Percentiles rank a stretch among this genome's conserved stretches.
Conservation (phyloP, 2,797 vertebrate genomes). For the Rhinogobio ventralis region DNA sequence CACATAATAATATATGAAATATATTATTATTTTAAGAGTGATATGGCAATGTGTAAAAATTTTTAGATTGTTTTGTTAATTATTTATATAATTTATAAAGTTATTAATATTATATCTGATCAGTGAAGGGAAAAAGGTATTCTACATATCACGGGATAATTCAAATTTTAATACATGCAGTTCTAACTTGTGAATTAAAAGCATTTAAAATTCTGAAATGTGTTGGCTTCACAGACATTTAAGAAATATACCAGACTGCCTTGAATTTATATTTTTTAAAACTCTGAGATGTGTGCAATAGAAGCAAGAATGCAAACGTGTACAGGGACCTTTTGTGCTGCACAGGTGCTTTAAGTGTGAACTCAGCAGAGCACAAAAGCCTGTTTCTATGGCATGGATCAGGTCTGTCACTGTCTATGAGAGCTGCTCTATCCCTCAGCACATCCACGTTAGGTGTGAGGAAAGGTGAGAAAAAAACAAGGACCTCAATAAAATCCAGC, state of each 20-base stretch:
- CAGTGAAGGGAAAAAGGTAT: not conserved
- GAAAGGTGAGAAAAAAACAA: conserved; percentile 45
- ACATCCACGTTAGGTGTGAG: conserved; percentile 28
- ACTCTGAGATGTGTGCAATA: not conserved
- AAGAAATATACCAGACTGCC: not conserved
- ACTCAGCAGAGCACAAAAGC: conserved; percentile 30
- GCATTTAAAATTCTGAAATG: not conserved
- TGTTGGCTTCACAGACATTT: not conserved
- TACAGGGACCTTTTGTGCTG: not conserved
- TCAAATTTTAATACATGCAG: not conserved
- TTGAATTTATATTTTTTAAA: not conserved
- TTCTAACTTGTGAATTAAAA: not conserved
- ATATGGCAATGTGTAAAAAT: not conserved
- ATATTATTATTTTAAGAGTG: not conserved
- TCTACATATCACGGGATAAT: conserved; percentile 1
- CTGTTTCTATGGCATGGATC: conserved; percentile 28
- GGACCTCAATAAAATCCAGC: conserved; percentile 48
- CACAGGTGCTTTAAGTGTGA: conserved; percentile 29
- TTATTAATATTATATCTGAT: not conserved
- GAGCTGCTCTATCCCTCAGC: conserved; percentile 31
- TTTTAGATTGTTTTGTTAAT: not conserved
- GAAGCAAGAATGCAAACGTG: not conserved
- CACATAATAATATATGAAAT: not conserved
- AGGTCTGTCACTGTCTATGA: not conserved
- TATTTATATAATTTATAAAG: not conserved